Conservation (phyloP, 2,888 invertebrate species). For the Beris chalybata region DNA sequence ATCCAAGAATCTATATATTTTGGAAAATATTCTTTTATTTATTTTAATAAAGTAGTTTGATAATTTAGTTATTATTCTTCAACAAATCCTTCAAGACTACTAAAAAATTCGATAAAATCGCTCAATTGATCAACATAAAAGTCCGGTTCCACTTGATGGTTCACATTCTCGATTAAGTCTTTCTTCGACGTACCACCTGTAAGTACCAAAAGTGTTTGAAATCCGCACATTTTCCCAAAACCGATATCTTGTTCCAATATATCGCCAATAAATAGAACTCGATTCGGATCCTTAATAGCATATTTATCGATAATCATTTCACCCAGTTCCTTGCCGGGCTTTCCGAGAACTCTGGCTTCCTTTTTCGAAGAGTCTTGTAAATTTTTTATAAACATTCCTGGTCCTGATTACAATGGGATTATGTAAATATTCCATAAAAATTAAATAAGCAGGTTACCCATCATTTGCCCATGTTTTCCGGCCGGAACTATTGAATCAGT, state of each 20-base stretch:
- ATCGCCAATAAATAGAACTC: constrained; percentile 83
- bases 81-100: constrained; percentile 27
- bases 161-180: constrained; percentile 39
- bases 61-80: no score
- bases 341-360: constrained; percentile 53
- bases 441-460: no score
- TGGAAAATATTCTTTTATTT: no score
- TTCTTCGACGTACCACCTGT: constrained; percentile 53
- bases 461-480: no score
- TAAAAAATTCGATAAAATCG: constrained; percentile 48
- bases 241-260: constrained; percentile 80
- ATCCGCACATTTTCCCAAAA: constrained; percentile 70
- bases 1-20: no score
- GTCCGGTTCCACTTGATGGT: constrained; percentile 45
- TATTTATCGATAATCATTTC: constrained; percentile 46
- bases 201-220: constrained; percentile 75
- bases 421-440: no score
- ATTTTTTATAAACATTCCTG: constrained; percentile 52
- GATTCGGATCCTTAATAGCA: constrained; percentile 61
- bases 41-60: no score
- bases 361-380: constrained; percentile 51
- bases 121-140: constrained; percentile 50
- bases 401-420: constrained; percentile 42
- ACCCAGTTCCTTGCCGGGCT: constrained; percentile 56
- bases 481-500: constrained; percentile 53